Evolutionary conservation across 1,140 invertebrate genomes (phyloP), one percentile per base, ranked within the genome.

Genomic region (Drosophila novamexicana): DNA sequence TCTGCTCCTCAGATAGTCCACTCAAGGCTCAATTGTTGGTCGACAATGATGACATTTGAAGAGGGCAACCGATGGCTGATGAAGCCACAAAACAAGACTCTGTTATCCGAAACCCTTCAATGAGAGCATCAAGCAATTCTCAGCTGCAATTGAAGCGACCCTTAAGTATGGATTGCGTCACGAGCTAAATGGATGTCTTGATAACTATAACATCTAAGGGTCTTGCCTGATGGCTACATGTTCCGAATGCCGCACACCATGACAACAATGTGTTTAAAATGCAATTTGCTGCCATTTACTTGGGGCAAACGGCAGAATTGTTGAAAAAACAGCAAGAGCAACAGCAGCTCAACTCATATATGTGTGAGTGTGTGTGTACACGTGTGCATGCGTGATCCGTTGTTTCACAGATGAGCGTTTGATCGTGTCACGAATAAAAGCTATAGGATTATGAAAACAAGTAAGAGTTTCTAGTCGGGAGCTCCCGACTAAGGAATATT

Each of bases 231-330:
- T 58, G 66, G 59, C 54, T 54, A 54, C 22, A n/a, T 45, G 58
- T 56, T 29, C 50, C 52, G 50, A 12, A 69, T 84, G 73, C 63
- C 66, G 59, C 71, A 75, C 18, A 32, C 22, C 10, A 29, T 7
- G 47, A 82, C 62, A 82, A 86, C 83, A 88, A 88, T 86, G 83
- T 86, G 80, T 88, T 86, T 88, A 83, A 86, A 86, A 83, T 83
- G 83, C 83, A 86, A 86, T 86, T 86, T 86, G 83, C 83, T 67
- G 83, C 57, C 83, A 88, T 86, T 86, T 82, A 79, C 76, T 74
- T 62, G 66, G 52, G 62, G 65, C 79, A 75, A 32, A 66, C 77
- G 68, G 29, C 68, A 47, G 68, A 73, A 77, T 63, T 69, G 81
- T 37, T 75, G 54, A 64, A 82, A 79, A 29, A 5, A 29, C 22